Evolutionary conservation across 2,113 vertebrate genomes (phyloP).

Genomic region (Myotis brandtii): DNA sequence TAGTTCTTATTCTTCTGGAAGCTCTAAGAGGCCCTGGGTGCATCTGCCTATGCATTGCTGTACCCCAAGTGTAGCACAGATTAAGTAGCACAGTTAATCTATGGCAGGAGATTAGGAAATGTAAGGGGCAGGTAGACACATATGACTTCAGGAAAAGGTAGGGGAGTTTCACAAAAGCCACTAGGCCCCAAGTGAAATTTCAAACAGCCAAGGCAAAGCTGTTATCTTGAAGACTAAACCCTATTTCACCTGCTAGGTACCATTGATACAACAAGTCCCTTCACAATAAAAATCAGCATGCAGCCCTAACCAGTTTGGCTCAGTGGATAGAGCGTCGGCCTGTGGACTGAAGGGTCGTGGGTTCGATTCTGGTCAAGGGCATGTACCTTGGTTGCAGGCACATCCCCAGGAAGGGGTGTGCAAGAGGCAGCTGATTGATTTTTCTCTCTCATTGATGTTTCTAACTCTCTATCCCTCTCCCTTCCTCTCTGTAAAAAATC

Average conservation of each 20-base stretch:
- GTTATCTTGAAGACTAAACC: background rate
- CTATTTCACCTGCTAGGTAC: background rate
- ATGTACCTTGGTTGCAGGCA: too few species aligned
- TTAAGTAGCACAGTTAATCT: slow-evolving; percentile 5
- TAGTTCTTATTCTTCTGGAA: background rate
- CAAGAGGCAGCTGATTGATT: too few species aligned
- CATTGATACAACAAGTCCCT: background rate
- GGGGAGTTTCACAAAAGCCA: background rate
- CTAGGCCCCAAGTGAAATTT: background rate
- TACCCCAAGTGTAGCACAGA: background rate
- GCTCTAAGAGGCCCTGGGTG: background rate
- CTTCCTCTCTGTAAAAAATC: too few species aligned
- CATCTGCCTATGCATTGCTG: background rate
- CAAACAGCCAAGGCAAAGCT: background rate
- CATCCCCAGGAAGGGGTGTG: too few species aligned
- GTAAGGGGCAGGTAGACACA: background rate
- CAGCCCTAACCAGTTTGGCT: background rate
- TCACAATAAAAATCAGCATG: background rate
- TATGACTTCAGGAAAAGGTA: background rate
- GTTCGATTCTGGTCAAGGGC: too few species aligned
- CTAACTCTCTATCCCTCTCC: too few species aligned
- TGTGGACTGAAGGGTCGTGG: too few species aligned
- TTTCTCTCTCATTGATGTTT: too few species aligned
- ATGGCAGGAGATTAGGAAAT: background rate
- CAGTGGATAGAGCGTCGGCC: too few species aligned